phyloP scores from a whole-genome alignment of 2,888 invertebrate species.

The Drosophila quinaria region DNA sequence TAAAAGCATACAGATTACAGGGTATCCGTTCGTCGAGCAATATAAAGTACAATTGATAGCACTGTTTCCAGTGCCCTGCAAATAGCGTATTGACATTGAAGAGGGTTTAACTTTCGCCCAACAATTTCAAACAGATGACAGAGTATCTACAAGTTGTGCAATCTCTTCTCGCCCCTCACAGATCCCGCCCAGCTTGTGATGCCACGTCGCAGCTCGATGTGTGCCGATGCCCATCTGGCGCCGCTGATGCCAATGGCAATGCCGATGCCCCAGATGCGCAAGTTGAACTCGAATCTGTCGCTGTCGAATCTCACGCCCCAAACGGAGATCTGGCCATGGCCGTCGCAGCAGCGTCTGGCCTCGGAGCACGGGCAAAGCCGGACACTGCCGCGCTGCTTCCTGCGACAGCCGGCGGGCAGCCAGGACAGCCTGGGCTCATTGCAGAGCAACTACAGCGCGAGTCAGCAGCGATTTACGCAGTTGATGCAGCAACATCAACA shows the following conservation, averaged over 20 bases:
- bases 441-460: slow-evolving; percentile 60
- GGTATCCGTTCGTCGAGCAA: background rate
- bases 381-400: slow-evolving; percentile 84
- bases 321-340: slow-evolving; percentile 70
- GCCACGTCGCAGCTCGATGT: slow-evolving; percentile 82
- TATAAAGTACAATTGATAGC: background rate
- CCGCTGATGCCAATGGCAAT: slow-evolving; percentile 13
- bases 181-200: slow-evolving; percentile 55
- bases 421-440: slow-evolving; percentile 71
- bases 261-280: slow-evolving; percentile 59
- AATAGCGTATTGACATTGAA: background rate
- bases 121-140: background rate
- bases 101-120: background rate
- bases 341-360: slow-evolving; percentile 51
- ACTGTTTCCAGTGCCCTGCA: no score
- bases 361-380: slow-evolving; percentile 80
- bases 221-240: slow-evolving; percentile 65
- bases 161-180: slow-evolving; percentile 7
- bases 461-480: slow-evolving; percentile 65
- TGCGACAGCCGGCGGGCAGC: slow-evolving; percentile 78
- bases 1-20: background rate
- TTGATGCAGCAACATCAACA: slow-evolving; percentile 61
- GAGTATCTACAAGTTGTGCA: background rate
- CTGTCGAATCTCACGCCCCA: slow-evolving; percentile 76
- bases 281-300: slow-evolving; percentile 83